Base-by-base conservation (phyloP, 2,797 vertebrate species). In the Pantherophis vulpinus region DNA sequence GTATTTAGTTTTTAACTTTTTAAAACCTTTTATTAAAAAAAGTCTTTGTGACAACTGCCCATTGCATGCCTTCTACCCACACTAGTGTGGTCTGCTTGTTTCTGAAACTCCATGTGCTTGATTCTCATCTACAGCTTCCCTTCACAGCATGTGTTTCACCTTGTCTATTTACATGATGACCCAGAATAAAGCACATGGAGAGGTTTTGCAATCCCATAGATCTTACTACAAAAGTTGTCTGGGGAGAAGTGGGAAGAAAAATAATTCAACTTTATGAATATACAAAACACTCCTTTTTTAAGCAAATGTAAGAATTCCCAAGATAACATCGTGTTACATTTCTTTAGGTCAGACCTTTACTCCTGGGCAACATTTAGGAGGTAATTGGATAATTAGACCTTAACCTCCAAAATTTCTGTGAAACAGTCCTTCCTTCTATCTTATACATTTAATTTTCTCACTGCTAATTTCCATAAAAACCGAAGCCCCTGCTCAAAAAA, bases 401-500 rank as follows among this genome's bases (percentile, higher is more conserved):
- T 2, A n/a, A 94, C 86, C 91, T 91, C 95, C 93, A 91, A 90
- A 83, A 93, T 91, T 92, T 89, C 92, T 92, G 89, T 8, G 91
- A 91, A 88, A 92, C 61, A 83, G 90, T 90, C 60, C 20, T 60
- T 93, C 91, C 92, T 94, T 88, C 91, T 91, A 42, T 1, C 0
- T 0, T 88, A 63, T 94, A 94, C 94, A 95, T 83, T 59, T 94
- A 94, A 96, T 95, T 96, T 93, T 95, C 94, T 96, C 47, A 59
- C 94, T 95, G 94, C 51, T 88, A 91, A 93, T 92, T 89, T 51
- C 54, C 92, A 94, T 88, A 23, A 93, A 94, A 95, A 93, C 59
- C 61, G 89, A 25, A 23, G 51, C 2, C 0, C 0, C 63, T 90
- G 87, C 59, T 91, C 89, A 91, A 86, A 91, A 86, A 87, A 93